Evolutionary conservation across 2,113 vertebrate genomes (phyloP).

Genomic region (Lipophrys pholis): DNA sequence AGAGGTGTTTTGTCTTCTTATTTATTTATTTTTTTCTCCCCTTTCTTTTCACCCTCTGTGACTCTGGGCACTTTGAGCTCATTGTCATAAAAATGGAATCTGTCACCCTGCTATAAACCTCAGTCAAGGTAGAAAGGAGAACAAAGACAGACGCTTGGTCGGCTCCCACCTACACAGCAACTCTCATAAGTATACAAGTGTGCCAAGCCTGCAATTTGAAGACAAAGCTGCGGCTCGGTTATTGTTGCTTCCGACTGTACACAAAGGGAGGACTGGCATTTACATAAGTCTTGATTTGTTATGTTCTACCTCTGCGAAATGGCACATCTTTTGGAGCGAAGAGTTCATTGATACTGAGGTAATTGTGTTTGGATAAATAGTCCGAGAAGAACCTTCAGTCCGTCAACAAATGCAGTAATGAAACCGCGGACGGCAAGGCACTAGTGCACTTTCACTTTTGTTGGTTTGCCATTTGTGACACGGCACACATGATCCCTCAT

Average conservation of each 20-base stretch:
- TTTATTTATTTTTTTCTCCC: constrained; percentile 40
- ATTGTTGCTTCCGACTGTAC: constrained; percentile 30
- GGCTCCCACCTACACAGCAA: constrained; percentile 53
- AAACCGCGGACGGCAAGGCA: too few relatives aligned
- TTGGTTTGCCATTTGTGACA: too few relatives aligned
- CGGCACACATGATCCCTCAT: too few relatives aligned
- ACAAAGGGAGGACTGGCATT: constrained; percentile 37
- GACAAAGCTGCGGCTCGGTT: constrained; percentile 27
- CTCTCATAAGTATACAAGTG: constrained; percentile 11
- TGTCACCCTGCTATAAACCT: constrained; percentile 56
- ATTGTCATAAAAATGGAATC: constrained; percentile 78
- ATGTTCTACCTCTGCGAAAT: constrained; percentile 9
- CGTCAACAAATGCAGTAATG: too few relatives aligned
- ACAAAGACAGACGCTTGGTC: constrained; percentile 50
- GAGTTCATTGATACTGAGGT: neutral
- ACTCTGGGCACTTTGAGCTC: constrained; percentile 64
- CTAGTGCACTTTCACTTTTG: too few relatives aligned
- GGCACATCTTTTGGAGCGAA: neutral
- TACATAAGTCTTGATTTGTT: constrained; percentile 28
- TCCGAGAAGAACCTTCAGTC: too few relatives aligned
- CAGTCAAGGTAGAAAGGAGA: constrained; percentile 59
- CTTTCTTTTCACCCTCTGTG: constrained; percentile 42
- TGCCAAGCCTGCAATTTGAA: constrained; percentile 50
- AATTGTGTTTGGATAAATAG: neutral
- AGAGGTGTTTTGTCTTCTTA: constrained; percentile 70